Evolutionary conservation across 2,113 vertebrate species (phyloP).

Genomic region (Pheucticus melanocephalus): DNA sequence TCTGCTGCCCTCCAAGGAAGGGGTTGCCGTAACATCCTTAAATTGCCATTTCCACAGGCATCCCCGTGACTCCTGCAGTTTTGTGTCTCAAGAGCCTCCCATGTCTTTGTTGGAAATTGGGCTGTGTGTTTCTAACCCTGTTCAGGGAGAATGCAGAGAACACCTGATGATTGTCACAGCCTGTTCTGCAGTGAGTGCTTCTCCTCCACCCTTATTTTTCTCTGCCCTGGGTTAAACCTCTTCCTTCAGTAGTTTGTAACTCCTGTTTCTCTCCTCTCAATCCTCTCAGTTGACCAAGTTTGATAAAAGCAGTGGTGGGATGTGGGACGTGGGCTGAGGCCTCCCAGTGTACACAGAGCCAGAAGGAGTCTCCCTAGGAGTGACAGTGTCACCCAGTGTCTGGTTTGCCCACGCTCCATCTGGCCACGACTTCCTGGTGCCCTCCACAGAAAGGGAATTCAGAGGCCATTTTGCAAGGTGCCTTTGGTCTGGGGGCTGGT

Average conservation of each 20-base stretch:
- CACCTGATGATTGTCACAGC: not conserved
- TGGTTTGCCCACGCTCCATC: not conserved
- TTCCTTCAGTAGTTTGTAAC: not conserved
- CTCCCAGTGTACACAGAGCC: not conserved
- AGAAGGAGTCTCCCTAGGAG: not conserved
- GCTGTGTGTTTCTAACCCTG: not conserved
- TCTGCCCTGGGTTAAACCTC: not conserved
- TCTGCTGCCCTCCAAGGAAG: not conserved
- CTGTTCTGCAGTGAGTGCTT: not conserved
- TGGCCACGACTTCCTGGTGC: accelerated
- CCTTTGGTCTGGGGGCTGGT: not conserved
- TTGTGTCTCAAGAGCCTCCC: not conserved
- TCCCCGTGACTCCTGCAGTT: not conserved
- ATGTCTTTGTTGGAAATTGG: not conserved
- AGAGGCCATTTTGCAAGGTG: not conserved
- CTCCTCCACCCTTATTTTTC: not conserved
- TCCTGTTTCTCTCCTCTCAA: not conserved
- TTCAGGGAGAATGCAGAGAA: not conserved
- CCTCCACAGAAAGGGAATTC: not conserved
- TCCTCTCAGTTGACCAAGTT: not conserved
- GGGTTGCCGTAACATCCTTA: not conserved
- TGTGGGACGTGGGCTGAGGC: not conserved
- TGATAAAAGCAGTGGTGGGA: not conserved
- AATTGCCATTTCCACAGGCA: not conserved
- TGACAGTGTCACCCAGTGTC: accelerated